These are phyloP conservation scores for Thryonomys swinderianus DNA, from an alignment of 2,113 vertebrate species.

Conservation along the genomic window DNA sequence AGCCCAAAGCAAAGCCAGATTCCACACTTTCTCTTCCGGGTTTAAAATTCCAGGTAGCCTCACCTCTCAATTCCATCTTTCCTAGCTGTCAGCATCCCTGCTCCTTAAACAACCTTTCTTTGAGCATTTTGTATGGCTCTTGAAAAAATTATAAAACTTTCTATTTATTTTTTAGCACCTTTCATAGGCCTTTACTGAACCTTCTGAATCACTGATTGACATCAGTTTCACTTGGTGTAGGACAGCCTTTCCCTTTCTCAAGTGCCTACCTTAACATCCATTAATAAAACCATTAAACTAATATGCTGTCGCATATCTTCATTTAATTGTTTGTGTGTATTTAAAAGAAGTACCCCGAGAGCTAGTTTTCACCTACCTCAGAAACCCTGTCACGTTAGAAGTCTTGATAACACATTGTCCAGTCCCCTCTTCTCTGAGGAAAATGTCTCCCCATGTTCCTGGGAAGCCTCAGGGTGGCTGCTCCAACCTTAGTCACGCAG, in stretches of 20 bases:
- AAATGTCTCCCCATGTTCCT: neutral
- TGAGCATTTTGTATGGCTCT: neutral
- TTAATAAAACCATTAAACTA: constrained; percentile 21
- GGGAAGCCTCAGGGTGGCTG: neutral
- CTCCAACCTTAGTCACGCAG: neutral
- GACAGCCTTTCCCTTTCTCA: neutral
- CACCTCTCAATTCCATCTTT: neutral
- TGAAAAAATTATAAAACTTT: neutral
- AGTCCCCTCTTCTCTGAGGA: neutral
- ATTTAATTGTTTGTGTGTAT: neutral
- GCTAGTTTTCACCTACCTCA: neutral
- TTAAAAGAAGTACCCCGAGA: neutral
- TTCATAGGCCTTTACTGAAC: neutral
- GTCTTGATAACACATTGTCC: neutral
- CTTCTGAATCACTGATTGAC: neutral
- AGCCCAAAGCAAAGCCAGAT: neutral
- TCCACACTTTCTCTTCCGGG: neutral
- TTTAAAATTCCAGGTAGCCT: neutral
- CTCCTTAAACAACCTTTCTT: neutral
- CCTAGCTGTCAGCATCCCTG: neutral
- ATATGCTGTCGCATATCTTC: neutral
- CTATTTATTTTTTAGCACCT: neutral
- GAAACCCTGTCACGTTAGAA: neutral
- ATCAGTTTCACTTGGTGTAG: neutral
- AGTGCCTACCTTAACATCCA: neutral